phyloP scores from a whole-genome alignment of 2,797 vertebrate genomes.

The Hypotaenidia philippensis region DNA sequence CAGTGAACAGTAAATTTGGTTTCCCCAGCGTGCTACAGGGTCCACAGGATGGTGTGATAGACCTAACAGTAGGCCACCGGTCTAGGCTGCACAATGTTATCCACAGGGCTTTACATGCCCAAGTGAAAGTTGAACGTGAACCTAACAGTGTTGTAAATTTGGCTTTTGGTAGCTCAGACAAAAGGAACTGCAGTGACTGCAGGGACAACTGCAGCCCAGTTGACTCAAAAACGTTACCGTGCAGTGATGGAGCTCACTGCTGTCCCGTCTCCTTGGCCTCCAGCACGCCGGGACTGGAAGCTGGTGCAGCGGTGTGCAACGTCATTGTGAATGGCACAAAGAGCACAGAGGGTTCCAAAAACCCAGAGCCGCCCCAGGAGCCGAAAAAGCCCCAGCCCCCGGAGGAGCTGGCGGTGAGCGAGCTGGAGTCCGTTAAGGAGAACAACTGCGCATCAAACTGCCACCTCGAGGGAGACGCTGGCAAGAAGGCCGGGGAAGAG shows the following conservation, averaged over 20 bases:
- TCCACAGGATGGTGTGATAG: slow-evolving; percentile 93
- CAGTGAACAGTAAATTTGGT: slow-evolving; percentile 80
- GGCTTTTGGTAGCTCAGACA: slow-evolving; percentile 82
- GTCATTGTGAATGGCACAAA: slow-evolving; percentile 95
- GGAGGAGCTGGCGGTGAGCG: slow-evolving; percentile 84
- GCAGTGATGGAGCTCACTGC: slow-evolving; percentile 82
- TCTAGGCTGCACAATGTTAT: slow-evolving; percentile 93
- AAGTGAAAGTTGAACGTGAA: slow-evolving; percentile 92
- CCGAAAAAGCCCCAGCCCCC: slow-evolving; percentile 76
- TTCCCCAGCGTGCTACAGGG: slow-evolving; percentile 81
- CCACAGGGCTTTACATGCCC: slow-evolving; percentile 89
- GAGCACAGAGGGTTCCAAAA: slow-evolving; percentile 80
- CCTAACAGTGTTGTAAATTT: slow-evolving; percentile 83
- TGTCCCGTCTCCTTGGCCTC: slow-evolving; percentile 76
- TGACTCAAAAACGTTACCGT: slow-evolving; percentile 76
- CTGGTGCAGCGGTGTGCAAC: slow-evolving; percentile 88
- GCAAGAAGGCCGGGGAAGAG: slow-evolving; percentile 87
- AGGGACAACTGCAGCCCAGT: slow-evolving; percentile 85
- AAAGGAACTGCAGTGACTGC: slow-evolving; percentile 84
- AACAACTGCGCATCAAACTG: slow-evolving; percentile 92
- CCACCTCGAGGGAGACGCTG: slow-evolving; percentile 87
- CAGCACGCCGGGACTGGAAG: slow-evolving; percentile 80
- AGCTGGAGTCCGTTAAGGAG: slow-evolving; percentile 95
- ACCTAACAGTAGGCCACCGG: slow-evolving; percentile 92
- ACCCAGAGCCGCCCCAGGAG: slow-evolving; percentile 80